phyloP scores from a whole-genome alignment of 2,888 invertebrate species.

The Platynereis dumerilii region DNA sequence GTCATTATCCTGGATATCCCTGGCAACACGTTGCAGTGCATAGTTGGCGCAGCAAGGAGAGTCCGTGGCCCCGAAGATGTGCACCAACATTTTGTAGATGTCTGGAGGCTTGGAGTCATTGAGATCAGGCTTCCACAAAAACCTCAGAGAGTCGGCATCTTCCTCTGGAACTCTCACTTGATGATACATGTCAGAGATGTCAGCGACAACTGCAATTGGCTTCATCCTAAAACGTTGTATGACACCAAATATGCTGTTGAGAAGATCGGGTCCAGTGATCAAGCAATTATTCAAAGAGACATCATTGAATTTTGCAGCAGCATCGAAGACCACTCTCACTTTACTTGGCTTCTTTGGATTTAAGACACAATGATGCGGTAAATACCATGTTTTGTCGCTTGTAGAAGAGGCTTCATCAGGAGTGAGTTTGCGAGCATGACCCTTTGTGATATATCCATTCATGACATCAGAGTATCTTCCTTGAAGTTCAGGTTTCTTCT shows the following conservation, averaged over 20 bases:
- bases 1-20: background rate
- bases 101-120: background rate
- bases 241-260: conserved; percentile 25
- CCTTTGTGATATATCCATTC: no score
- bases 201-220: conserved; percentile 27
- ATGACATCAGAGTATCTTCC: no score
- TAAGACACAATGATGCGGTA: no score
- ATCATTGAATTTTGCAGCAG: conserved; percentile 24
- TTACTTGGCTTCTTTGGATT: conserved; percentile 26
- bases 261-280: conserved; percentile 28
- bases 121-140: conserved; percentile 30
- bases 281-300: conserved; percentile 30
- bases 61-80: conserved; percentile 22
- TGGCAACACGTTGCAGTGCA: conserved; percentile 17
- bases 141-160: conserved; percentile 24
- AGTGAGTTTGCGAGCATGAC: no score
- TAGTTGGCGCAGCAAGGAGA: conserved; percentile 27
- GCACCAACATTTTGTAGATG: conserved; percentile 24
- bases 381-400: no score
- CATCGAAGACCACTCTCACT: conserved; percentile 33
- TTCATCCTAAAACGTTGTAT: conserved; percentile 27
- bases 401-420: no score
- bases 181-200: conserved; percentile 37
- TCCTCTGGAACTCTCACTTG: conserved; percentile 19
- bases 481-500: no score